Conservation (phyloP, 2,888 invertebrate species). For the Philereme transversata region DNA sequence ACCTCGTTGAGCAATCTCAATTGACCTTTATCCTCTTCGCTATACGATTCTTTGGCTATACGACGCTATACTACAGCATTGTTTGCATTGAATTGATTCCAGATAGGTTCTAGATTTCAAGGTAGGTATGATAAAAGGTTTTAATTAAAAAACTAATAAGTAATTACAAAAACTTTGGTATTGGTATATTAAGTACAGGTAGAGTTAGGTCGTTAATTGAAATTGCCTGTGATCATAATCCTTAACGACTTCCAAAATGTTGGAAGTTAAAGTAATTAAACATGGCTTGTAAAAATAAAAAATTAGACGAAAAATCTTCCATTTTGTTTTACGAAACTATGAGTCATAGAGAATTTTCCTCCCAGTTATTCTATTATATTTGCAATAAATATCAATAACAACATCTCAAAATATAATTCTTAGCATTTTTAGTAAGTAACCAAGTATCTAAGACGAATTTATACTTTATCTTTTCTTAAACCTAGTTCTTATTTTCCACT, state of each 20-base stretch:
- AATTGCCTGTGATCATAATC: slow-evolving; percentile 9
- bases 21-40: slow-evolving; percentile 57
- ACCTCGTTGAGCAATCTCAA: slow-evolving; percentile 50
- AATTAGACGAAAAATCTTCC: too few relatives aligned
- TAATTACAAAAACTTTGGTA: slow-evolving; percentile 6
- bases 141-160: slow-evolving; percentile 1
- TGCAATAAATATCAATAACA: too few relatives aligned
- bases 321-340: too few relatives aligned
- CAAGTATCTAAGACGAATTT: too few relatives aligned
- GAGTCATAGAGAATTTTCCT: too few relatives aligned
- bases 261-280: slow-evolving; percentile 7
- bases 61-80: too few relatives aligned
- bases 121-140: neutral
- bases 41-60: too few relatives aligned
- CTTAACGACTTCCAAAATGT: slow-evolving; percentile 14
- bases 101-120: slow-evolving; percentile 14
- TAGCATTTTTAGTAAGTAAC: too few relatives aligned
- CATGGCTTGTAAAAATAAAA: neutral
- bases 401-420: too few relatives aligned
- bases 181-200: neutral
- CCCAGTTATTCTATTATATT: too few relatives aligned
- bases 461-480: neutral
- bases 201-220: neutral
- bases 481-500: slow-evolving; percentile 14
- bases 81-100: slow-evolving; percentile 35